phyloP scores from a whole-genome alignment of 2,113 vertebrate species.

The Microcebus murinus region DNA sequence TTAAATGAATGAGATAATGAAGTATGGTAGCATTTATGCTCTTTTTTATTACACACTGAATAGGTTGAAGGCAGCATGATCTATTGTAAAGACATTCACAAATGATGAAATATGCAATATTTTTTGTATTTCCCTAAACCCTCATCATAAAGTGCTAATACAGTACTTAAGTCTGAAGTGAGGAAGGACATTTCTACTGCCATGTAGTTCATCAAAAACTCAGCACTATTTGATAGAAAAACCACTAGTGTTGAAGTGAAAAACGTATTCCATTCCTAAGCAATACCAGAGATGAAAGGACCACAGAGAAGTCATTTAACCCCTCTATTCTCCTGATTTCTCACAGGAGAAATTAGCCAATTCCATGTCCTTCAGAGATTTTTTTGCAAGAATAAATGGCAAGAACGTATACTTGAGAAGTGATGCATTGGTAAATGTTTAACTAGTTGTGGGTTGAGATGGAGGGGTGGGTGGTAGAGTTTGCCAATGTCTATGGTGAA shows the following conservation, averaged over 20 bases:
- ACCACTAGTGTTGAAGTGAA: neutral
- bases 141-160: neutral
- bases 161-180: neutral
- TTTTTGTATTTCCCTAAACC: neutral
- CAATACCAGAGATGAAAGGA: neutral
- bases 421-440: neutral
- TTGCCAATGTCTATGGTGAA: neutral
- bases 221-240: neutral
- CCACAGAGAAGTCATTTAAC: neutral
- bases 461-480: neutral
- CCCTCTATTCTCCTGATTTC: neutral
- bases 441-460: neutral
- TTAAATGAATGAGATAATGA: neutral
- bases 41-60: neutral
- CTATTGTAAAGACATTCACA: neutral
- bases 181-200: neutral
- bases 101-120: neutral
- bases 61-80: neutral
- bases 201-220: rapidly evolving
- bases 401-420: neutral
- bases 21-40: conserved; percentile 79
- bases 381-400: neutral
- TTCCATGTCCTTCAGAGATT: neutral
- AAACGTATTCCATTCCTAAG: neutral
- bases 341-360: neutral